Conservation (phyloP, 2,888 invertebrate genomes). For the Petrolisthes cinctipes region DNA sequence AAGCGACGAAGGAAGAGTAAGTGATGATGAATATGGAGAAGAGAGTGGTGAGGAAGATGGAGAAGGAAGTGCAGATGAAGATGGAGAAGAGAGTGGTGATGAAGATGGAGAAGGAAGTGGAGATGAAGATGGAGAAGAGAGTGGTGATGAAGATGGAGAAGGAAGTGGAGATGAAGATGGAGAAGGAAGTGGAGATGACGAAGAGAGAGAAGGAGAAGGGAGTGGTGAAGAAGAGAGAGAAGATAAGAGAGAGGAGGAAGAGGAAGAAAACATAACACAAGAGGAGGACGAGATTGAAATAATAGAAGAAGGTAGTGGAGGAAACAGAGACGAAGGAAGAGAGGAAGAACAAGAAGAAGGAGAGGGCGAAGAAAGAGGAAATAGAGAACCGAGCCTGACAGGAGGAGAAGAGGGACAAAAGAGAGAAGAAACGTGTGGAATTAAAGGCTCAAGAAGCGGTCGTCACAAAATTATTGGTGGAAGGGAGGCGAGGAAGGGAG, state of each 20-base stretch:
- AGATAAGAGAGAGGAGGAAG: neutral
- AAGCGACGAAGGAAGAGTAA: too few species aligned
- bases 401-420: neutral
- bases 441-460: neutral
- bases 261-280: neutral
- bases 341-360: slow-evolving; percentile 28
- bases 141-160: too few species aligned
- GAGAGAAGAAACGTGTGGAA: slow-evolving; percentile 21
- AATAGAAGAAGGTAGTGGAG: neutral
- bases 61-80: neutral
- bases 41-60: neutral
- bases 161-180: too few species aligned
- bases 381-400: too few species aligned
- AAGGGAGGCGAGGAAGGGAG: slow-evolving; percentile 80
- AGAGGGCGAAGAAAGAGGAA: neutral
- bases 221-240: slow-evolving; percentile 2
- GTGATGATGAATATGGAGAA: too few species aligned
- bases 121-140: too few species aligned
- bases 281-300: neutral
- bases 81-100: neutral
- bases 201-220: slow-evolving; percentile 6
- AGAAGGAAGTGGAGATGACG: neutral
- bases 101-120: too few species aligned
- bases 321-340: slow-evolving; percentile 27
- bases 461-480: slow-evolving; percentile 85